These are phyloP conservation scores for Chrosomus eos DNA, from an alignment of 2,797 vertebrate genomes.

Conservation along the genomic window DNA sequence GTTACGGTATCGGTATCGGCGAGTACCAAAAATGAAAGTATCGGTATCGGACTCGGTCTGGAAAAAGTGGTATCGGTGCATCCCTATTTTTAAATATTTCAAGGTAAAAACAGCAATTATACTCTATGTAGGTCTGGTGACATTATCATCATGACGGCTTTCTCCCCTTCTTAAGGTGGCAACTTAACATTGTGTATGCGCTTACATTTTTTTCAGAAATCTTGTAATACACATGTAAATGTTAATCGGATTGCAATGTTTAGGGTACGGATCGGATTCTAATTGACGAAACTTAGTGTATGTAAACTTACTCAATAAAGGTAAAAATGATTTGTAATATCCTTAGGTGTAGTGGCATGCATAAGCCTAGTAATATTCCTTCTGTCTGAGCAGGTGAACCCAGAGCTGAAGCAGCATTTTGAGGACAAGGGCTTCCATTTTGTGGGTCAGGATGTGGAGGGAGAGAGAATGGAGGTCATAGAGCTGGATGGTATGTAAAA, in stretches of 20 bases:
- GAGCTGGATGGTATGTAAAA: slow-evolving; percentile 87
- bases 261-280: not conserved
- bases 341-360: not conserved
- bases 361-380: not conserved
- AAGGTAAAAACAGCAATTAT: not conserved
- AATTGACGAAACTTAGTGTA: not conserved
- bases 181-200: too few relatives aligned
- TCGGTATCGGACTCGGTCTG: too few relatives aligned
- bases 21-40: too few relatives aligned
- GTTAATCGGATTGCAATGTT: not conserved
- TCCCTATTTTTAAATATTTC: not conserved
- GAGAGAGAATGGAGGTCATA: slow-evolving; percentile 94
- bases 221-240: not conserved
- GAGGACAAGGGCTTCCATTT: slow-evolving; percentile 90
- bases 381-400: slow-evolving; percentile 84
- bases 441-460: slow-evolving; percentile 94
- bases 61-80: too few relatives aligned
- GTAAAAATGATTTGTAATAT: not conserved
- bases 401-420: slow-evolving; percentile 87
- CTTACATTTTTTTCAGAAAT: not conserved
- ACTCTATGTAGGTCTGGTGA: not conserved
- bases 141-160: not conserved
- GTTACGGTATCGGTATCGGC: too few relatives aligned
- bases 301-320: not conserved
- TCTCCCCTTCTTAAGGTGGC: not conserved